Percentiles rank a stretch among this genome's conserved stretches.
phyloP scores from a whole-genome alignment of 2,888 invertebrate genomes.

The Mimumesa dahlbomi region DNA sequence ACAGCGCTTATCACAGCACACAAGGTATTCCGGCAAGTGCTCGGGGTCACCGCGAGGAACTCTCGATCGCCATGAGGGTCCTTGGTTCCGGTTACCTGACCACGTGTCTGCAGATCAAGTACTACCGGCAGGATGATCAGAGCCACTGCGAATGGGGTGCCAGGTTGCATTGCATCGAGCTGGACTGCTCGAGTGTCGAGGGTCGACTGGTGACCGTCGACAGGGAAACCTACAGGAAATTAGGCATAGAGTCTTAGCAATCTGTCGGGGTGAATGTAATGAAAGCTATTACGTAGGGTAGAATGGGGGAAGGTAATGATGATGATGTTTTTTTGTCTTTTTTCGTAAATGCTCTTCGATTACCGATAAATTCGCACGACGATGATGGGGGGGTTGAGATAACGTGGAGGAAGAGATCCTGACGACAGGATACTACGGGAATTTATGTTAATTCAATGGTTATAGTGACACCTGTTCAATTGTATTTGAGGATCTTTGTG shows the following conservation, averaged over 20 bases:
- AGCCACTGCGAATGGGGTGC: conserved; percentile 82
- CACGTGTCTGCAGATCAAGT: conserved; percentile 82
- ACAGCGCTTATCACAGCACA: conserved; percentile 81
- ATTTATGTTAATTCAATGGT: no score
- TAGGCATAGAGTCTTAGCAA: conserved; percentile 74
- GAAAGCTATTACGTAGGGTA: conserved; percentile 45
- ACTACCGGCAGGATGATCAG: conserved; percentile 81
- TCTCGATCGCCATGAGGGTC: conserved; percentile 80
- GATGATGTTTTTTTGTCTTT: no score
- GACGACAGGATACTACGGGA: no score
- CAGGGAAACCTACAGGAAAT: conserved; percentile 81
- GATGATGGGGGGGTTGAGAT: no score
- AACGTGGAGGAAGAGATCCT: no score
- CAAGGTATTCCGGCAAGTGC: conserved; percentile 78
- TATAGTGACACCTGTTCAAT: no score
- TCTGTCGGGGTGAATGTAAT: conserved; percentile 44
- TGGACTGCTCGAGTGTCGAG: conserved; percentile 81
- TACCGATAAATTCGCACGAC: no score
- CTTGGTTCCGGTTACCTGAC: conserved; percentile 80
- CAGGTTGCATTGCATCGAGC: conserved; percentile 81
- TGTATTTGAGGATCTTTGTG: no score
- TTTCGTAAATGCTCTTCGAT: no score
- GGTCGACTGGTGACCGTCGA: conserved; percentile 80
- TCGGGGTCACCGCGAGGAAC: conserved; percentile 81
- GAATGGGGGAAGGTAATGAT: no score